Percentiles rank a stretch among this genome's conserved stretches.
Evolutionary conservation across 2,888 invertebrate species (phyloP).

Genomic region (Cyrtodaria siliqua): DNA sequence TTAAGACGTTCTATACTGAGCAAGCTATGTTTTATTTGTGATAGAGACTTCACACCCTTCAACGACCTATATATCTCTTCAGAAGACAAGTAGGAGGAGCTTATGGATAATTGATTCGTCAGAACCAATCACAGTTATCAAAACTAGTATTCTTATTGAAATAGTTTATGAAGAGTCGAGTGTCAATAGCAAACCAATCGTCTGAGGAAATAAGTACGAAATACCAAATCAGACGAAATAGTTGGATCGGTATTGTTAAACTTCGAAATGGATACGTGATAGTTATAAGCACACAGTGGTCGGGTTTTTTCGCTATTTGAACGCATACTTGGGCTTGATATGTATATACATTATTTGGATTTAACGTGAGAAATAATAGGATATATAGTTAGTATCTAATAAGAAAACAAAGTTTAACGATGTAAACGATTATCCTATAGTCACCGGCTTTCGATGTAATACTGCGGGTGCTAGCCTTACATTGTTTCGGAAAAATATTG

Average conservation of each 20-base stretch:
- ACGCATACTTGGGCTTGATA: too few species aligned
- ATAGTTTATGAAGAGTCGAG: constrained; percentile 12
- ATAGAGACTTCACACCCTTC: constrained; percentile 4
- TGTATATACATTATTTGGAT: too few species aligned
- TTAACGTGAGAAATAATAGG: too few species aligned
- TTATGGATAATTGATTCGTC: constrained; percentile 32
- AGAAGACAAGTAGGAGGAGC: constrained; percentile 19
- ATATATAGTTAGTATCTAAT: too few species aligned
- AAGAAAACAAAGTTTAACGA: too few species aligned
- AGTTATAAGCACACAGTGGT: too few species aligned
- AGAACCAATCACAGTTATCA: constrained; percentile 24
- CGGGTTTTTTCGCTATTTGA: too few species aligned
- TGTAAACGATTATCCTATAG: too few species aligned
- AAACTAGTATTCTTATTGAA: constrained; percentile 32
- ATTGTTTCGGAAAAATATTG: too few species aligned
- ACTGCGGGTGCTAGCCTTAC: too few species aligned
- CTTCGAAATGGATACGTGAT: constrained; percentile 21
- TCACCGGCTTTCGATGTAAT: too few species aligned
- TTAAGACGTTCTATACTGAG: neutral
- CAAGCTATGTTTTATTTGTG: neutral
- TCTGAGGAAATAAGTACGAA: constrained; percentile 22
- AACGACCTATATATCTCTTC: constrained; percentile 14
- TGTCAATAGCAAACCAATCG: constrained; percentile 33
- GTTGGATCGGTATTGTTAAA: constrained; percentile 32
- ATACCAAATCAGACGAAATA: constrained; percentile 40